Evolutionary conservation across 2,113 vertebrate genomes (phyloP).

Genomic region (Nothobranchius kuhntae): DNA sequence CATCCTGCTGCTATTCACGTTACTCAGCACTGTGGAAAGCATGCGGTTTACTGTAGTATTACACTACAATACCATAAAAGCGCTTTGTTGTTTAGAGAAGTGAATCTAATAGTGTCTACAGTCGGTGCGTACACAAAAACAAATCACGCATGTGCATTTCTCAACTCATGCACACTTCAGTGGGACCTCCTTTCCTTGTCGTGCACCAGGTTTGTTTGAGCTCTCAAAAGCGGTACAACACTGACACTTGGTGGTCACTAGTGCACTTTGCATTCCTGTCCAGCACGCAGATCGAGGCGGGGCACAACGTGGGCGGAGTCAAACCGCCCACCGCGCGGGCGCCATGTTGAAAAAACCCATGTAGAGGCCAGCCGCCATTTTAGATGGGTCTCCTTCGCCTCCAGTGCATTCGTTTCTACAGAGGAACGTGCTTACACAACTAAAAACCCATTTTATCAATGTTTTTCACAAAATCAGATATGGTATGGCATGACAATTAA

Average conservation of each 20-base stretch:
- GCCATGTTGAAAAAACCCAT: too few species aligned
- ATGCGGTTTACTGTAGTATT: not conserved
- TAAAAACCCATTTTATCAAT: too few species aligned
- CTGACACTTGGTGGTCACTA: constrained; percentile 3
- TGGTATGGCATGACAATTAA: too few species aligned
- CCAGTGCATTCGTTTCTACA: too few species aligned
- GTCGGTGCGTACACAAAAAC: not conserved
- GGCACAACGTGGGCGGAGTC: too few species aligned
- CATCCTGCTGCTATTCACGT: constrained; percentile 3
- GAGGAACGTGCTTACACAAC: too few species aligned
- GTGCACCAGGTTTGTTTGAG: not conserved
- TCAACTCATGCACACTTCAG: constrained; percentile 2
- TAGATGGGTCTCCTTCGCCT: too few species aligned
- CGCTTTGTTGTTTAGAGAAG: not conserved
- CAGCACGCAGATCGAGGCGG: too few species aligned
- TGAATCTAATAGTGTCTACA: rapidly evolving
- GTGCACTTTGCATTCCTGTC: not conserved
- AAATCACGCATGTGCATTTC: constrained; percentile 11
- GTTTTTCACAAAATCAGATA: too few species aligned
- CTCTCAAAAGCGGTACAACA: not conserved
- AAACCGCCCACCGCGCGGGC: too few species aligned
- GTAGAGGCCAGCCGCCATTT: too few species aligned
- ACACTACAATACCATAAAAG: not conserved
- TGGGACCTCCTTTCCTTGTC: constrained; percentile 15
- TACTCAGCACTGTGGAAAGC: too few species aligned